Conservation (phyloP, 2,888 invertebrate species). For the Tuberolachnus salignus region DNA sequence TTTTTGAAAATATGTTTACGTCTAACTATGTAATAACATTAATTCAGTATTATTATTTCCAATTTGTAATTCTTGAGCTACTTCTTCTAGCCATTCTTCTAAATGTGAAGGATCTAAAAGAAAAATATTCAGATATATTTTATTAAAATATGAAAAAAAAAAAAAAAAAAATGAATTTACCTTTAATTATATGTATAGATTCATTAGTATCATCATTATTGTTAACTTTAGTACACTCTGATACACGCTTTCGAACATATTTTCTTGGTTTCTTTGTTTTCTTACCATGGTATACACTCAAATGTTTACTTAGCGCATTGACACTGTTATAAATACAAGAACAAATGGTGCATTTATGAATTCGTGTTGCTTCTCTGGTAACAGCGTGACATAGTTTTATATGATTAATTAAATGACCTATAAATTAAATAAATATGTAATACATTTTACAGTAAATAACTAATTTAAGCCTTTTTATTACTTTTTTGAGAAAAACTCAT, state of each 20-base stretch:
- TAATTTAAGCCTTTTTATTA: background rate
- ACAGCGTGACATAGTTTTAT: slow-evolving; percentile 48
- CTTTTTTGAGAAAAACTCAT: slow-evolving; percentile 51
- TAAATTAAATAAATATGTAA: background rate
- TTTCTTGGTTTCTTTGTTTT: slow-evolving; percentile 24
- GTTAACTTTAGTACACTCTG: background rate
- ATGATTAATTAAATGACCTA: slow-evolving; percentile 50
- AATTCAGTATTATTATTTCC: background rate
- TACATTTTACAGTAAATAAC: too few species aligned
- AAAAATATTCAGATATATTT: background rate
- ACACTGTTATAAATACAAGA: slow-evolving; percentile 40
- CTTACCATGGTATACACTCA: slow-evolving; percentile 19
- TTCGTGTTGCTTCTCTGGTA: slow-evolving; percentile 36
- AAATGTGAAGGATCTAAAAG: slow-evolving; percentile 30
- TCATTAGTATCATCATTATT: background rate
- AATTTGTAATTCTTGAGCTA: slow-evolving; percentile 27
- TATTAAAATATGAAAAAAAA: too few species aligned
- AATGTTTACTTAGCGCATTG: slow-evolving; percentile 39
- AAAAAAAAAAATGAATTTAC: too few species aligned
- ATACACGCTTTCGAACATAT: background rate
- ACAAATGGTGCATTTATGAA: slow-evolving; percentile 42
- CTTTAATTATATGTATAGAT: slow-evolving; percentile 23
- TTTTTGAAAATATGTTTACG: background rate
- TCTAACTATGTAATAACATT: slow-evolving; percentile 21
- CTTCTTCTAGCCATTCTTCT: slow-evolving; percentile 30